These are phyloP conservation scores for Hipposideros larvatus DNA, from an alignment of 2,797 vertebrate species.

Conservation along the genomic window DNA sequence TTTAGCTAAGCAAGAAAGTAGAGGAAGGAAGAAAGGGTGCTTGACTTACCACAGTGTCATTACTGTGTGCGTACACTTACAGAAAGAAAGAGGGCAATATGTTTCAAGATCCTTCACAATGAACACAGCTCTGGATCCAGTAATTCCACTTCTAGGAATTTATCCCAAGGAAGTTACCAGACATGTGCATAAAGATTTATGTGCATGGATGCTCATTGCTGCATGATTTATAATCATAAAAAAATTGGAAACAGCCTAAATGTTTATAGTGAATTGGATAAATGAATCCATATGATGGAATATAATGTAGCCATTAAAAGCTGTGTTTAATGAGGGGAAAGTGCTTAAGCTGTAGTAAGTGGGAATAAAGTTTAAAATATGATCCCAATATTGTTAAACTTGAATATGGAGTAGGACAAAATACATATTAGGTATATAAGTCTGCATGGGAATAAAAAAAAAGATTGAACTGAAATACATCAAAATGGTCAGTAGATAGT, in stretches of 20 bases:
- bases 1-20: constrained; percentile 11
- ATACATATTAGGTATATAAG: constrained; percentile 41
- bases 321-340: constrained; percentile 68
- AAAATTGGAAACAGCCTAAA: constrained; percentile 75
- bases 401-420: constrained; percentile 30
- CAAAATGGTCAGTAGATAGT: constrained; percentile 27
- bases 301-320: constrained; percentile 70
- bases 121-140: constrained; percentile 7
- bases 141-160: constrained; percentile 66
- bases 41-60: not conserved
- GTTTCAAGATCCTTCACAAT: not conserved
- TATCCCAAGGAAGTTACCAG: constrained; percentile 71
- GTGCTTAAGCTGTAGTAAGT: constrained; percentile 55
- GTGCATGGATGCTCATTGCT: constrained; percentile 45
- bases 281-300: constrained; percentile 79
- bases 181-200: constrained; percentile 71
- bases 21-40: not conserved
- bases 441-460: not conserved
- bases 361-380: constrained; percentile 65
- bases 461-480: constrained; percentile 49
- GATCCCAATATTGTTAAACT: constrained; percentile 64
- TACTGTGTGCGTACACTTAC: not conserved
- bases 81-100: not conserved
- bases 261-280: constrained; percentile 72
- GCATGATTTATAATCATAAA: constrained; percentile 70